Evolutionary conservation across 2,888 invertebrate genomes (phyloP), one percentile per base, ranked within the genome.

Genomic region (Mesorhabditis sp.): DNA sequence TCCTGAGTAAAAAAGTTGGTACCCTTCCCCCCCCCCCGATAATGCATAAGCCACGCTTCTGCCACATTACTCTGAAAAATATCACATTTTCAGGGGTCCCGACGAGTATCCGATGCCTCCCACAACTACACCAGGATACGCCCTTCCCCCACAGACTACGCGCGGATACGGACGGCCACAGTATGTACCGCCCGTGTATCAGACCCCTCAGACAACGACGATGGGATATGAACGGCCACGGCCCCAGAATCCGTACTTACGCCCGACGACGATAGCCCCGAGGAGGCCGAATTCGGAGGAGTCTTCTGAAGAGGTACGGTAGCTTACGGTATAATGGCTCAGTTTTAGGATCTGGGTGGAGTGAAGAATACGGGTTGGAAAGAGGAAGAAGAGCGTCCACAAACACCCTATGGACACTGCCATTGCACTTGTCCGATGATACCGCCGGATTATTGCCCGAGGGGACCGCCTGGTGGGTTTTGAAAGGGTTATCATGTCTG

Each of bases 381-480:
- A 50, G n/a, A 50, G n/a, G 58, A 50, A n/a, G 58, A 50, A n/a
- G 28, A 28, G 28, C 28, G 28, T 28, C 28, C 28, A 28, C 28
- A 28, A 28, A 28, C 28, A 50, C n/a, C 7, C n/a, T 10, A 10
- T 50, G n/a, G 10, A 50, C 58, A 50, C n/a, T 50, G 58, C n/a
- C 58, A 1, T 50, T 50, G 58, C n/a, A 50, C 58, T 50, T 50
- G 58, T n/a, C 58, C 58, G n/a, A 50, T 50, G 58, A n/a, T 50
- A 50, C 58, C 58, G n/a, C 58, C 58, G 1, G 58, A 50, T 13
- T 50, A 10, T 13, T 50, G 58, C n/a, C 58, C 58, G n/a, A 10
- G 58, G n/a, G 58, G 58, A 50, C 58, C 58, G n/a, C 58, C 58
- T 50, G 58, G 58, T 50, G n/a, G n/a, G n/a, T 13, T 13, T 50